Evolutionary conservation across 2,888 invertebrate genomes (phyloP).

Genomic region (Salpingus planirostris): DNA sequence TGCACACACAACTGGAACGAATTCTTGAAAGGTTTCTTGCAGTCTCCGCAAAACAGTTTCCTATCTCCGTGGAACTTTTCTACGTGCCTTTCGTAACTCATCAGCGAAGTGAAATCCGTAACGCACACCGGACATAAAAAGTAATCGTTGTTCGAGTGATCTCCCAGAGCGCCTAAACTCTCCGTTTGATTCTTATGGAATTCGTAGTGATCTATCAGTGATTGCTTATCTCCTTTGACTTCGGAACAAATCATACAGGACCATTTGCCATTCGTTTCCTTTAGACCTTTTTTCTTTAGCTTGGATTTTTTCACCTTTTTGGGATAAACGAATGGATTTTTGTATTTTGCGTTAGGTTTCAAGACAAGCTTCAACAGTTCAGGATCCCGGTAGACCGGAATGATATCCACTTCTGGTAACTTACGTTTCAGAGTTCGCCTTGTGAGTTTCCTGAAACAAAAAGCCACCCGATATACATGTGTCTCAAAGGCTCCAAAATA

Average conservation of each 20-base stretch:
- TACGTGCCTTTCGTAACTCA: slow-evolving; percentile 29
- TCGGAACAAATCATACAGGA: slow-evolving; percentile 19
- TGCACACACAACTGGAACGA: slow-evolving; percentile 34
- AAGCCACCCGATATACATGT: too few relatives aligned
- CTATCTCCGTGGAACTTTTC: slow-evolving; percentile 26
- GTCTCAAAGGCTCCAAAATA: too few relatives aligned
- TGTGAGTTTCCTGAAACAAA: slow-evolving; percentile 7
- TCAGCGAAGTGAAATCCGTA: slow-evolving; percentile 25
- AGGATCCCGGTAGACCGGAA: slow-evolving; percentile 8
- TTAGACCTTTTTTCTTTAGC: slow-evolving; percentile 8
- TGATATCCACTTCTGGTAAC: slow-evolving; percentile 10
- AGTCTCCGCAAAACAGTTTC: slow-evolving; percentile 40
- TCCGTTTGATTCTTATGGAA: slow-evolving; percentile 19
- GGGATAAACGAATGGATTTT: slow-evolving; percentile 7
- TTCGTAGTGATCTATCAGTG: slow-evolving; percentile 17
- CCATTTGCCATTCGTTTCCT: slow-evolving; percentile 16
- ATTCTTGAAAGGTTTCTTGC: slow-evolving; percentile 30
- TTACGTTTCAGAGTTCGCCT: slow-evolving; percentile 9
- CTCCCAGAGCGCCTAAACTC: slow-evolving; percentile 10
- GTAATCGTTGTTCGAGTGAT: slow-evolving; percentile 15
- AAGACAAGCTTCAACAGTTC: slow-evolving; percentile 10
- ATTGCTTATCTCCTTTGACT: slow-evolving; percentile 10
- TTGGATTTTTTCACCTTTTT: slow-evolving; percentile 3
- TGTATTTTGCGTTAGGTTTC: too few relatives aligned
- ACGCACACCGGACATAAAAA: slow-evolving; percentile 24